Percentiles rank a stretch among this genome's conserved stretches.
phyloP scores from a whole-genome alignment of 2,888 invertebrate species.

The Sicus ferrugineus region DNA sequence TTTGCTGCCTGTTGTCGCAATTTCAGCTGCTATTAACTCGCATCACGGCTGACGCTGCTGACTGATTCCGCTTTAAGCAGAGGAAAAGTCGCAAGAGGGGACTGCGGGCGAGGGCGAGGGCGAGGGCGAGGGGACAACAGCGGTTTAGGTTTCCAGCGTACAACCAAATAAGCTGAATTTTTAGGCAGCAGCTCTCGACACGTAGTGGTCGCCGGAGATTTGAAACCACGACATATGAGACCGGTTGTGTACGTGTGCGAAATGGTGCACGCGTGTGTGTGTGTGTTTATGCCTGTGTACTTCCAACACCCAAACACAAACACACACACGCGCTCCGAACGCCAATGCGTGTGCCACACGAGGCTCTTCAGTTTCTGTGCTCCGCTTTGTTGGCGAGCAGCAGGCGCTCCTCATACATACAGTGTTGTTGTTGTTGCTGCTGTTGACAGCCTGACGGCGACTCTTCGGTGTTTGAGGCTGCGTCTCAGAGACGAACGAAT shows the following conservation, averaged over 20 bases:
- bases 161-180: background rate
- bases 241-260: background rate
- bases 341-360: background rate
- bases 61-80: background rate
- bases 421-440: background rate
- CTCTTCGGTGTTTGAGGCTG: background rate
- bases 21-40: background rate
- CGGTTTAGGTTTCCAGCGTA: background rate
- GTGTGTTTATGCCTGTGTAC: background rate
- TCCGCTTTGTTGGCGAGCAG: background rate
- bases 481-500: no score
- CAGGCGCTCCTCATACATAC: background rate
- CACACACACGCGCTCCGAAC: background rate
- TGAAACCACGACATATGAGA: background rate
- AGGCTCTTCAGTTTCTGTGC: background rate
- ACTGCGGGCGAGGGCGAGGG: background rate
- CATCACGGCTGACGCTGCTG: background rate
- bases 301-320: background rate
- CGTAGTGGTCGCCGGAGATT: constrained; percentile 3
- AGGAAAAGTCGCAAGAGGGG: background rate
- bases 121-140: background rate
- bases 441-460: constrained; percentile 1
- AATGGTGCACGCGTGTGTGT: background rate
- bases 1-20: background rate
- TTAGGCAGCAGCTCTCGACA: background rate